phyloP scores from a whole-genome alignment of 2,113 vertebrate species.

The Tychaedon coryphoeus region DNA sequence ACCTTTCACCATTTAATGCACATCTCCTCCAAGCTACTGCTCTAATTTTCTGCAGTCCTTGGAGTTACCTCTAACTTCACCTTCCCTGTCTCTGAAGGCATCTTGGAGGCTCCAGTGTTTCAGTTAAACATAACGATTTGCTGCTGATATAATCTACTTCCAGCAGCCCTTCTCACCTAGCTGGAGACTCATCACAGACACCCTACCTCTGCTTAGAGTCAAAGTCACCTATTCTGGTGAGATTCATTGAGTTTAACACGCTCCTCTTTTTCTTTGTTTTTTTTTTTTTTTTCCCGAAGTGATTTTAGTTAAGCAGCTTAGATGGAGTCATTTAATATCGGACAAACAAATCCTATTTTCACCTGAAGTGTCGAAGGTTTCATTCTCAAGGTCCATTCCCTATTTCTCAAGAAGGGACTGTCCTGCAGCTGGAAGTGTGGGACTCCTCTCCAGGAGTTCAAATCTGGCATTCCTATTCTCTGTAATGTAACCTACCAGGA shows the following conservation, averaged over 20 bases:
- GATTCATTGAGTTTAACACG: not conserved
- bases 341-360: not conserved
- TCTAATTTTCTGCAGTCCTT: not conserved
- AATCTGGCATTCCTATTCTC: not conserved
- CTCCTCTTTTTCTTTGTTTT: accelerated
- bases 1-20: not conserved
- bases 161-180: not conserved
- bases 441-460: not conserved
- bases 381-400: not conserved
- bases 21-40: not conserved
- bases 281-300: accelerated
- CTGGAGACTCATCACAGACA: not conserved
- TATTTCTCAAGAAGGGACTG: not conserved
- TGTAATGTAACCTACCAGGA: too few species aligned
- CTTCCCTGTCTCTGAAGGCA: not conserved
- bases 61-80: not conserved
- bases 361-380: not conserved
- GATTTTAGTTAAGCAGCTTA: not conserved
- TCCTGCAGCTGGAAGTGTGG: not conserved
- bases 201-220: not conserved
- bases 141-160: not conserved
- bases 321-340: not conserved
- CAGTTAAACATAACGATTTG: not conserved
- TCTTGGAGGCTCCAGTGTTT: not conserved
- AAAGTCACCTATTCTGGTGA: not conserved